Conservation (phyloP, 2,797 vertebrate genomes). For the Centroberyx gerrardi region DNA sequence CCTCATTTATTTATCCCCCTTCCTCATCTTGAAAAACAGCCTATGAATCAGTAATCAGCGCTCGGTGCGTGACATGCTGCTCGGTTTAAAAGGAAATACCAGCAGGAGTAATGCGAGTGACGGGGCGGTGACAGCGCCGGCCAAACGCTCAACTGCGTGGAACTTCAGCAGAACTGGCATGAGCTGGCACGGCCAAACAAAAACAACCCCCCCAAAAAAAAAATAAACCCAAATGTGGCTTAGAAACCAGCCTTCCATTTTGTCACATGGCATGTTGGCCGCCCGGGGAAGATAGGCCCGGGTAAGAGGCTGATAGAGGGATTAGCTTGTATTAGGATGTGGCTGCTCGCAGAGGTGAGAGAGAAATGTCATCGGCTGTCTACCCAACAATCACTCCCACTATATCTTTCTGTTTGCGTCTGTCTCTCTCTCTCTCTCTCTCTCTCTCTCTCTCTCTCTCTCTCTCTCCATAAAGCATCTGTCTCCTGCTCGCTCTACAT, state of each 20-base stretch:
- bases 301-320: constrained; percentile 71
- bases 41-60: constrained; percentile 46
- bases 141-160: constrained; percentile 39
- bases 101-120: constrained; percentile 55
- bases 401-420: constrained; percentile 50
- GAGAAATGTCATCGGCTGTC: constrained; percentile 25
- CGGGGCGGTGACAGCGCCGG: constrained; percentile 38
- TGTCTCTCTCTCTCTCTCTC: constrained; percentile 31
- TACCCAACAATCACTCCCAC: constrained; percentile 28
- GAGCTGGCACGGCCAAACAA: constrained; percentile 5
- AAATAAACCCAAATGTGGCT: constrained; percentile 25
- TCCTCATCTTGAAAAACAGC: constrained; percentile 11
- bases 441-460: constrained; percentile 26
- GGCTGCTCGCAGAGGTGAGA: constrained; percentile 53
- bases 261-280: constrained; percentile 39
- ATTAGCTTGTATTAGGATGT: constrained; percentile 73
- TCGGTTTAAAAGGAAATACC: constrained; percentile 47
- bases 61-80: constrained; percentile 36
- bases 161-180: constrained; percentile 8
- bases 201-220: constrained; percentile 19
- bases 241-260: constrained; percentile 61
- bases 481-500: constrained; percentile 49
- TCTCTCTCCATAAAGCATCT: constrained; percentile 50
- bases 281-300: constrained; percentile 36
- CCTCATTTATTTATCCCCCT: neutral